These are phyloP conservation scores for Zaprionus camerounensis DNA, from an alignment of 1,140 invertebrate genomes.

Conservation along the genomic window DNA sequence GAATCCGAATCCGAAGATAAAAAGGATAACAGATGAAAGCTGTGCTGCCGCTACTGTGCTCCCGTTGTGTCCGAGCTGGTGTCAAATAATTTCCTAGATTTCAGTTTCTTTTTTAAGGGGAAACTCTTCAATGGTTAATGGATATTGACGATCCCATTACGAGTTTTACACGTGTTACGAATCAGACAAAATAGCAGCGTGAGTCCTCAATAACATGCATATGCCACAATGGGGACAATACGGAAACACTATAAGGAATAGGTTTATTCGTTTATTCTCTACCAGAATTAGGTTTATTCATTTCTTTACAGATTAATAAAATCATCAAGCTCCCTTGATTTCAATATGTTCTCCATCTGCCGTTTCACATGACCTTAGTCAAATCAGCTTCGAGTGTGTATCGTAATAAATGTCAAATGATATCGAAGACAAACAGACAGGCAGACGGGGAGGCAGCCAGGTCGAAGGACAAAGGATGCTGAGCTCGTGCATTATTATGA, in stretches of 20 bases:
- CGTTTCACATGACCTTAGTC: conserved; percentile 53
- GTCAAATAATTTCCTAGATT: conserved; percentile 72
- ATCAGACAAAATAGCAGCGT: neutral
- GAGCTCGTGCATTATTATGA: conserved; percentile 43
- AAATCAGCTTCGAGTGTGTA: conserved; percentile 37
- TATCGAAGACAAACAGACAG: neutral
- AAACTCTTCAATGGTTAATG: conserved; percentile 27
- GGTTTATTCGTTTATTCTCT: neutral
- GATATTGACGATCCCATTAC: conserved; percentile 53
- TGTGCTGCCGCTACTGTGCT: conserved; percentile 56
- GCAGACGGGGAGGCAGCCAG: neutral
- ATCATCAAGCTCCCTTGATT: neutral
- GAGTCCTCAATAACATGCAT: neutral
- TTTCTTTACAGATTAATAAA: neutral
- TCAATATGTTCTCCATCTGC: conserved; percentile 49
- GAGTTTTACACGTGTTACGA: conserved; percentile 36
- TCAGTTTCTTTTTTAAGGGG: conserved; percentile 38
- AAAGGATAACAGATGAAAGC: conserved; percentile 69
- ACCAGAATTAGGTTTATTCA: neutral
- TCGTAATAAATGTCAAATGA: conserved; percentile 60
- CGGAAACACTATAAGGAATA: neutral
- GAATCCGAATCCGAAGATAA: neutral
- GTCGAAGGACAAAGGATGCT: conserved; percentile 1
- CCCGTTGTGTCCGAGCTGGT: conserved; percentile 16
- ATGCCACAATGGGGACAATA: neutral